Base-by-base conservation (phyloP, 2,888 invertebrate species). In the Plagiodera versicolora region DNA sequence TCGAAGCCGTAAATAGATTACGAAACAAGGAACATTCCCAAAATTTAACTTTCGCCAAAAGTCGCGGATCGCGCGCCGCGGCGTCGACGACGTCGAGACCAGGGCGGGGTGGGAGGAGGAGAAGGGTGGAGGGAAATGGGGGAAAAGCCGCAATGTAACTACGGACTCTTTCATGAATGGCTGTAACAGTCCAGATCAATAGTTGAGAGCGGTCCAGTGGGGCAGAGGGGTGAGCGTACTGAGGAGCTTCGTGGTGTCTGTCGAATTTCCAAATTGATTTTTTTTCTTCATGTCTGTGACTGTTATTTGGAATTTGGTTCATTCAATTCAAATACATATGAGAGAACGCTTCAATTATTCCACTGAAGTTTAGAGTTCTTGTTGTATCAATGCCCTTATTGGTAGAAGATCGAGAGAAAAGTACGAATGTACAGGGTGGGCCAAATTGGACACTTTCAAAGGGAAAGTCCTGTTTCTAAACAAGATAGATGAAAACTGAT, bases 131-230 rank as follows among this genome's bases (percentile, higher is more conserved):
- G 52, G 64, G 65, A 63, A 68, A 71, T 72, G 70, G 72, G 58
- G 67, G 72, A 70, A 70, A 70, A 67, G 70, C 71, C 71, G 71
- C 72, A 70, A 68, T 72, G 69, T 70, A 70, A 72, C 72, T 72
- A 71, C 66, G 63, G 67, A 66, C 68, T 70, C 68, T 69, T 72
- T 71, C 72, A 73, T 74, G 74, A 75, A 75, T 73, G 74, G 73
- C 73, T 72, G 70, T 70, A 71, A 72, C 67, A 71, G 71, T 72
- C 70, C 72, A 70, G 74, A 75, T 75, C 75, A 74, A 75, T 75
- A 75, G 73, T 66, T 65, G 69, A 70, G 70, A 71, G 39, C 3
- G 70, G 73, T 70, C 74, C 74, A 71, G 24, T 24, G 24, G 24
- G 24, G 72, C 67, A 60, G 45, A 67, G 61, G 62, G 67, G 67